Conservation (phyloP, 2,888 invertebrate genomes). For the Leucozona laternaria region DNA sequence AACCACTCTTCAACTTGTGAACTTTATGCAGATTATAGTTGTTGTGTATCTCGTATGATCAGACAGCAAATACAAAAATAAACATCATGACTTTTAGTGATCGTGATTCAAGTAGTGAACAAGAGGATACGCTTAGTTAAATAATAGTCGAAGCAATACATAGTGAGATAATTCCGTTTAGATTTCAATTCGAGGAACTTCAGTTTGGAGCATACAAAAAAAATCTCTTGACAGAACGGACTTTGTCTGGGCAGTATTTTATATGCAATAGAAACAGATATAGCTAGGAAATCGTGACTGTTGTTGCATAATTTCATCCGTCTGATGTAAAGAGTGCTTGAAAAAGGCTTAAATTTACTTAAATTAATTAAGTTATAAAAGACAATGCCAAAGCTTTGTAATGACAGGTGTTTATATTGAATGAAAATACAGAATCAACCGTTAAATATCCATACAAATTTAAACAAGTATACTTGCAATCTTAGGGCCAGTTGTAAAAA, state of each 20-base stretch:
- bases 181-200: constrained; percentile 13
- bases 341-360: not conserved
- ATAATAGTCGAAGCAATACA: not conserved
- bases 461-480: no score
- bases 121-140: not conserved
- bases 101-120: constrained; percentile 8
- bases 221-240: not conserved
- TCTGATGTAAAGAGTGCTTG: not conserved
- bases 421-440: not conserved
- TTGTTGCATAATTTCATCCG: constrained; percentile 9
- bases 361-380: not conserved
- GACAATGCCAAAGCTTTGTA: not conserved
- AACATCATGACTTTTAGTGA: constrained; percentile 17
- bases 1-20: constrained; percentile 31
- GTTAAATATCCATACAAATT: no score
- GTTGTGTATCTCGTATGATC: not conserved
- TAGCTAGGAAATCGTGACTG: not conserved
- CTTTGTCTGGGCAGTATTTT: constrained; percentile 1
- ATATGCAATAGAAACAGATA: not conserved
- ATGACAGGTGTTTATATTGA: not conserved
- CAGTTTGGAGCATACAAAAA: not conserved
- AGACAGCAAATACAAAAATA: constrained; percentile 10
- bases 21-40: not conserved
- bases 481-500: no score
- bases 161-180: constrained; percentile 5